phyloP scores from a whole-genome alignment of 2,888 invertebrate genomes.

The Hirtodrosophila cameraria region DNA sequence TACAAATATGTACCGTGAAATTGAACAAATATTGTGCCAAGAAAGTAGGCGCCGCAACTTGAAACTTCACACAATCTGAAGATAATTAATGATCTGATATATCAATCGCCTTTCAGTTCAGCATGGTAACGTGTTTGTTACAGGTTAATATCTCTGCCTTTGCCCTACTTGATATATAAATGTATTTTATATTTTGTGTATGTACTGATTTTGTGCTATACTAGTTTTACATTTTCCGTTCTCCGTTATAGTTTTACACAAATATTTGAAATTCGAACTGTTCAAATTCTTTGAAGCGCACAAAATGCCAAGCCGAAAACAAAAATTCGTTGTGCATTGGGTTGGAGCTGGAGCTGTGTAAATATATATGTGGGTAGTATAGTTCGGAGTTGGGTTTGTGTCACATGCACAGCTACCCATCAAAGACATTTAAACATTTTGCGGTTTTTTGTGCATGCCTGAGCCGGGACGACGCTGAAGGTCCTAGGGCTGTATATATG shows the following conservation, averaged over 20 bases:
- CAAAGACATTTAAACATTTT: conserved; percentile 80
- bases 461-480: conserved; percentile 7
- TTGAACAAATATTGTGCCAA: conserved; percentile 75
- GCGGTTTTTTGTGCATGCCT: conserved; percentile 67
- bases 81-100: conserved; percentile 80
- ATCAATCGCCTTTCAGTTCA: conserved; percentile 62
- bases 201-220: conserved; percentile 1
- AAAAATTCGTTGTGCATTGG: conserved; percentile 44
- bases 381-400: conserved; percentile 22
- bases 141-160: conserved; percentile 4
- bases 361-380: conserved; percentile 1
- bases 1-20: conserved; percentile 73
- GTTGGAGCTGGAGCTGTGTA: neutral
- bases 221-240: conserved; percentile 19
- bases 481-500: too few species aligned
- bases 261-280: conserved; percentile 71
- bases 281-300: conserved; percentile 68
- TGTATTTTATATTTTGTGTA: neutral
- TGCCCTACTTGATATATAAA: neutral
- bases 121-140: neutral
- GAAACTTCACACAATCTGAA: conserved; percentile 55
- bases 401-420: conserved; percentile 58
- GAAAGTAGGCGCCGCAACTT: conserved; percentile 73
- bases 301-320: conserved; percentile 60
- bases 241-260: conserved; percentile 34